Evolutionary conservation across 2,888 invertebrate species (phyloP).

Genomic region (Cephus sareptanus): DNA sequence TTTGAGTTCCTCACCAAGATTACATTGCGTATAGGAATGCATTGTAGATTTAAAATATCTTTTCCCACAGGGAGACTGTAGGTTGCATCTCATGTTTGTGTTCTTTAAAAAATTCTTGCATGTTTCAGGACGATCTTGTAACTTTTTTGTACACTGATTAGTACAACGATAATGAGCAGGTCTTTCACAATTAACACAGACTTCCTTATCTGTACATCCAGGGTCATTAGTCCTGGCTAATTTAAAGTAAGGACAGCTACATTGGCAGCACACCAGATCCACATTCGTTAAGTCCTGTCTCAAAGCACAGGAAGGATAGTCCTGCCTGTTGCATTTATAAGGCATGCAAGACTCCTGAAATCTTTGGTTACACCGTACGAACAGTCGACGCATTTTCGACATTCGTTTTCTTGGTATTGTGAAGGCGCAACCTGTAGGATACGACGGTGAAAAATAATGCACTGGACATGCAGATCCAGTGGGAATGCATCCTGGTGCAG

Average conservation of each 20-base stretch:
- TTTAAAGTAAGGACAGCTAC: slow-evolving; percentile 33
- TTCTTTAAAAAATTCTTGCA: not conserved
- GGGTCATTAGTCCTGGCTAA: not conserved
- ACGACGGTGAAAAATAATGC: not conserved
- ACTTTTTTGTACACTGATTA: not conserved
- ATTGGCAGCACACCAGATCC: slow-evolving; percentile 32
- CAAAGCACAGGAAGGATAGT: not conserved
- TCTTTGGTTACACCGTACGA: not conserved
- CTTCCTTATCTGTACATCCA: not conserved
- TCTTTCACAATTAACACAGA: not conserved
- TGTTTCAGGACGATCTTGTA: not conserved
- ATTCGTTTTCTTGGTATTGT: not conserved
- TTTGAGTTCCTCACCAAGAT: not conserved
- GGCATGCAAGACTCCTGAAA: not conserved
- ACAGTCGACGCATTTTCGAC: not conserved
- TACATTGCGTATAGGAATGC: not conserved
- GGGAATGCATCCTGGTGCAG: not conserved
- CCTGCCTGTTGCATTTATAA: not conserved
- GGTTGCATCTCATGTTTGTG: not conserved
- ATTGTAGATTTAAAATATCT: not conserved
- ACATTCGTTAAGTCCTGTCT: slow-evolving; percentile 1
- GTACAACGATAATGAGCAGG: not conserved
- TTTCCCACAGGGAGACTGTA: not conserved
- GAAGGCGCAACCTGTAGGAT: not conserved
- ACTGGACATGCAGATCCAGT: not conserved